Evolutionary conservation across 2,888 invertebrate species (phyloP), one percentile per base, ranked within the genome.

Genomic region (Campoletis raptor): DNA sequence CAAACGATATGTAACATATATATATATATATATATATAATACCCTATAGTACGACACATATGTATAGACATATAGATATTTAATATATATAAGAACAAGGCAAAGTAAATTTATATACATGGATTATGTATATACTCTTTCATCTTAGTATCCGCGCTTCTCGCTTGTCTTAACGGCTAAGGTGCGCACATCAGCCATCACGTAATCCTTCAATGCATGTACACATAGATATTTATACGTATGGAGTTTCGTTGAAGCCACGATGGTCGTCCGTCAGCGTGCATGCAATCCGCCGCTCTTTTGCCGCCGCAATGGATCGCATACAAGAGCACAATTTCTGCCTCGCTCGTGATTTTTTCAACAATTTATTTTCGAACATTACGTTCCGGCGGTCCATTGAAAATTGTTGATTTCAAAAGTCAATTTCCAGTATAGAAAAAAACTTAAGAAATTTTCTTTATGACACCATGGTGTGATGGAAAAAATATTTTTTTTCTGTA

Each of bases 251-350:
- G 64, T 89, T 91, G 88, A 88, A 90, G 90, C 91, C 80, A 88
- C 89, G 91, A 88, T 90, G 91, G 89, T 91, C 90, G 73, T 54
- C 89, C 90, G 90, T 92, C 90, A 90, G 85, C 89, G 88, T 90
- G 89, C 91, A 91, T 91, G 91, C 91, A 85, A 92, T 82, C 89
- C 83, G 81, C 83, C 72, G 74, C 82, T 85, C 81, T 67, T 87
- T 72, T 67, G 83, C 79, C 42, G 86, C 85, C 85, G 85, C 83
- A 85, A 85, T 87, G 88, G 89, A 86, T 89, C 77, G 78, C 45
- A 37, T 30, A 85, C 83, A 61, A 76, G 69, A 86, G 85, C 81
- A 24, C 52, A 30, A 48, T 79, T 24, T 73, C 54, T 52, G 18
- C 40, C n/a, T 57, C 30, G 7, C 30, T 57, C 10, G 37, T 37